Conservation (phyloP, 2,888 invertebrate genomes). For the Amblyteles armatorius region DNA sequence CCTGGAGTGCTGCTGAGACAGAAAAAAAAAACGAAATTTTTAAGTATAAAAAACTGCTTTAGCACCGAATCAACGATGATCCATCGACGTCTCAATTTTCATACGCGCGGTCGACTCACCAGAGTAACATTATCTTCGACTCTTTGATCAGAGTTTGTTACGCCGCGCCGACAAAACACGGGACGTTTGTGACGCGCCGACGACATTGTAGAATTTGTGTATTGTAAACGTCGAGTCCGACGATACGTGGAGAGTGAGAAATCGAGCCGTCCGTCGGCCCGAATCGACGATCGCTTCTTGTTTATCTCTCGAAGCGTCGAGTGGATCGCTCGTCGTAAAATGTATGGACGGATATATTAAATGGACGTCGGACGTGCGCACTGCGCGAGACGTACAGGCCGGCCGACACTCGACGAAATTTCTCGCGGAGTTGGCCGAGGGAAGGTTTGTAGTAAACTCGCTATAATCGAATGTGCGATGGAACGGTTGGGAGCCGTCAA, state of each 20-base stretch:
- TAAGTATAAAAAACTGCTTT: not conserved
- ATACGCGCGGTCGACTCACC: not conserved
- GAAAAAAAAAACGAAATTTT: no score
- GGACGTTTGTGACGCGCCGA: not conserved
- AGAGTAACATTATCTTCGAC: slow-evolving; percentile 16
- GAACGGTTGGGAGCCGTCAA: no score
- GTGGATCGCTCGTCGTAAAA: slow-evolving; percentile 46
- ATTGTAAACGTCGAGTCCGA: slow-evolving; percentile 43
- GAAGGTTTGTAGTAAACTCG: no score
- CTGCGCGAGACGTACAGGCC: not conserved
- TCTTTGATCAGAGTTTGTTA: slow-evolving; percentile 31
- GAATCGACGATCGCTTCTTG: slow-evolving; percentile 45
- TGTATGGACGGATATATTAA: slow-evolving; percentile 35
- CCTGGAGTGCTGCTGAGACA: no score
- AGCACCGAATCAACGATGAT: not conserved
- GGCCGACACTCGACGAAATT: not conserved
- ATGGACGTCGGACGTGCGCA: not conserved
- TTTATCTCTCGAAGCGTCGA: slow-evolving; percentile 45
- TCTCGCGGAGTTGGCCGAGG: no score
- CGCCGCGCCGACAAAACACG: slow-evolving; percentile 7
- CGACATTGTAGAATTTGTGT: slow-evolving; percentile 52
- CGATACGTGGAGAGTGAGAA: slow-evolving; percentile 17
- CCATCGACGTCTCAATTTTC: not conserved
- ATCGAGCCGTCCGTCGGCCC: slow-evolving; percentile 32
- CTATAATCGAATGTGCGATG: no score